These are phyloP conservation scores for Tichodroma muraria DNA, from an alignment of 2,113 vertebrate genomes.

Conservation along the genomic window DNA sequence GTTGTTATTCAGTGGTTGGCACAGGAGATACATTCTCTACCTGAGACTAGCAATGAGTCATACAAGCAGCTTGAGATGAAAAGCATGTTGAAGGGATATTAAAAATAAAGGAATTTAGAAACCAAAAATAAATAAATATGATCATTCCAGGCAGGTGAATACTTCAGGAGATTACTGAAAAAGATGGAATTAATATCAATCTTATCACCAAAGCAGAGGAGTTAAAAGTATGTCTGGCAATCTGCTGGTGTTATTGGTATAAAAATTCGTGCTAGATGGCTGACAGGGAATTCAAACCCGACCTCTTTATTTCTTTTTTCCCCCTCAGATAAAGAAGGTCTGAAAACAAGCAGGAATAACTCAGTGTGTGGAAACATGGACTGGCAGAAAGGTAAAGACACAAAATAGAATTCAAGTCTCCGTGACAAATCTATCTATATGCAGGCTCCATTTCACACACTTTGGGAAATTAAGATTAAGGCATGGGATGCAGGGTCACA, in stretches of 20 bases:
- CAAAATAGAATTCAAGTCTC: neutral
- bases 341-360: neutral
- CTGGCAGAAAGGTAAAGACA: neutral
- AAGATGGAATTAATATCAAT: neutral
- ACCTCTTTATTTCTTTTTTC: neutral
- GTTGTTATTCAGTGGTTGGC: neutral
- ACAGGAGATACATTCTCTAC: neutral
- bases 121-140: neutral
- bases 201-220: neutral
- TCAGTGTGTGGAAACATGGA: neutral
- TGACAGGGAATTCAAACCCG: neutral
- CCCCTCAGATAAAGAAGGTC: neutral
- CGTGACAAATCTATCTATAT: neutral
- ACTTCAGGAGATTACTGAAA: neutral
- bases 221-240: slow-evolving; percentile 8
- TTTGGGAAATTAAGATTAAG: slow-evolving; percentile 3
- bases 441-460: neutral
- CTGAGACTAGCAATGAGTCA: neutral
- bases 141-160: slow-evolving; percentile 4
- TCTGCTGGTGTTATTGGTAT: neutral
- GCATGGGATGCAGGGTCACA: neutral
- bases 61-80: slow-evolving; percentile 8
- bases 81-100: neutral
- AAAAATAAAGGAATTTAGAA: neutral
- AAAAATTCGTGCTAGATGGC: neutral